Evolutionary conservation across 2,888 invertebrate genomes (phyloP).

Genomic region (Pheosia gnoma): DNA sequence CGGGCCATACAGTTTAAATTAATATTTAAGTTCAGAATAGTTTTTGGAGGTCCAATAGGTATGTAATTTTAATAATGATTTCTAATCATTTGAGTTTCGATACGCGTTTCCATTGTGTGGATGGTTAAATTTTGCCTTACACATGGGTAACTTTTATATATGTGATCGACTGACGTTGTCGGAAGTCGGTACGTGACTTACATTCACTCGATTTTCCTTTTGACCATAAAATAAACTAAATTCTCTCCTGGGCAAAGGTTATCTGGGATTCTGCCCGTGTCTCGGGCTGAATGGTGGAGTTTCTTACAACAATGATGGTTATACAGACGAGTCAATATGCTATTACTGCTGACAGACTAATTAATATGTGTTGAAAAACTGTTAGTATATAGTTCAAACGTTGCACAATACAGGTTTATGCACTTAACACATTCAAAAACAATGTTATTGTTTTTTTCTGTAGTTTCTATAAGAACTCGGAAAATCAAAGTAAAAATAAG

Average conservation of each 20-base stretch:
- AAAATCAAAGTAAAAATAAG: too few species aligned
- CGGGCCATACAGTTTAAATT: too few species aligned
- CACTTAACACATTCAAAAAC: too few species aligned
- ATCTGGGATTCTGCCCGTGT: slow-evolving; percentile 62
- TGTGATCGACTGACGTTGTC: slow-evolving; percentile 24
- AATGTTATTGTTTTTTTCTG: too few species aligned
- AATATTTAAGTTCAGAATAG: too few species aligned
- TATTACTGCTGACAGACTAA: slow-evolving; percentile 27
- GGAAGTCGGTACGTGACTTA: slow-evolving; percentile 50
- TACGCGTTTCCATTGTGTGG: slow-evolving; percentile 1
- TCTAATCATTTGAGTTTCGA: not conserved
- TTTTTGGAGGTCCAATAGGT: not conserved
- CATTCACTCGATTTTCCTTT: slow-evolving; percentile 44
- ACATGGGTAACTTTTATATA: slow-evolving; percentile 19
- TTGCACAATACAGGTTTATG: too few species aligned
- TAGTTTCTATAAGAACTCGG: too few species aligned
- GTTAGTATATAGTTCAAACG: too few species aligned
- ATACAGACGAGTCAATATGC: slow-evolving; percentile 58
- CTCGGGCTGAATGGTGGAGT: slow-evolving; percentile 52
- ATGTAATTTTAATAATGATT: not conserved
- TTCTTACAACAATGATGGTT: slow-evolving; percentile 58
- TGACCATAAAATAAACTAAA: slow-evolving; percentile 54
- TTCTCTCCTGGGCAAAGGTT: slow-evolving; percentile 52
- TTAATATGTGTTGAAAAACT: too few species aligned
- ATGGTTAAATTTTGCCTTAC: slow-evolving; percentile 17